phyloP scores from a whole-genome alignment of 2,888 invertebrate species.

The Cerastis leucographa region DNA sequence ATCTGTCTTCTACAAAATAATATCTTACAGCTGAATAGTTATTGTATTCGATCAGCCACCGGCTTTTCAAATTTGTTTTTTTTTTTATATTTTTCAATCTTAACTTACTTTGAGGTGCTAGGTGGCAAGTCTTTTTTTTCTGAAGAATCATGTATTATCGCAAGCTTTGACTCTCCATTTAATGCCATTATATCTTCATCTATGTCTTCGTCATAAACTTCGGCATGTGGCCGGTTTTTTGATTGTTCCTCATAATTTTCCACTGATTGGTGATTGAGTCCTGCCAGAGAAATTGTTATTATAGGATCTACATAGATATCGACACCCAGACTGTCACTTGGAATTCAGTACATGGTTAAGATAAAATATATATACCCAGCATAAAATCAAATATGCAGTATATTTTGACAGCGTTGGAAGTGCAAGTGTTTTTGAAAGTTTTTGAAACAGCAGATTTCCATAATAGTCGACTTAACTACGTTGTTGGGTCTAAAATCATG shows the following conservation, averaged over 20 bases:
- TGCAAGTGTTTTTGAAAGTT: too few relatives aligned
- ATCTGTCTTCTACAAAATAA: neutral
- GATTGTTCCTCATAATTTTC: neutral
- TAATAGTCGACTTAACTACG: too few relatives aligned
- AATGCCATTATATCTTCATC: neutral
- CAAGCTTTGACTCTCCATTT: neutral
- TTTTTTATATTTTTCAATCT: neutral
- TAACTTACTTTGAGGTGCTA: slow-evolving; percentile 10
- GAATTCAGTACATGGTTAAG: too few relatives aligned
- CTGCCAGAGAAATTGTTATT: neutral
- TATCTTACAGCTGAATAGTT: neutral
- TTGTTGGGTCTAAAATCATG: too few relatives aligned
- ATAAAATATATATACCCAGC: too few relatives aligned
- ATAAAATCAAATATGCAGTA: too few relatives aligned
- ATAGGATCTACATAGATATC: neutral
- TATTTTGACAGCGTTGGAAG: too few relatives aligned
- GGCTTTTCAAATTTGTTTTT: neutral
- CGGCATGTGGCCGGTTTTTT: neutral
- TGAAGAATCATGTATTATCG: neutral
- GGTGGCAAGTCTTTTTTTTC: neutral
- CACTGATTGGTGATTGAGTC: neutral
- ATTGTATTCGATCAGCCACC: neutral
- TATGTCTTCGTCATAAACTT: neutral
- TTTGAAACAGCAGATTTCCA: too few relatives aligned
- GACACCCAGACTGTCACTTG: too few relatives aligned